These are phyloP conservation scores for Carposina sasakii DNA, from an alignment of 1,140 invertebrate genomes.

Conservation along the genomic window DNA sequence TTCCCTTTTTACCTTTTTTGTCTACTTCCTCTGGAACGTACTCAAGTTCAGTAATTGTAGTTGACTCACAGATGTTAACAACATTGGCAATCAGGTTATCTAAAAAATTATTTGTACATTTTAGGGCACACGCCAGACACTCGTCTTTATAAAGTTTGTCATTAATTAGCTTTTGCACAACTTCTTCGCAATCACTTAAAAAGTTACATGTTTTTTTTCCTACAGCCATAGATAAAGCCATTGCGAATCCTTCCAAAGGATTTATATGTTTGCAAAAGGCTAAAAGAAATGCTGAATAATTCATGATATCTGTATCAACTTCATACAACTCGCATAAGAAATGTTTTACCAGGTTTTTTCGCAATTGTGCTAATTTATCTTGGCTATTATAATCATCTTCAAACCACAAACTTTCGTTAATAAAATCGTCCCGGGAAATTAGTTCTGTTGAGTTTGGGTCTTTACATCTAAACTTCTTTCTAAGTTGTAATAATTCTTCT, in stretches of 20 bases:
- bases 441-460: slow-evolving; percentile 63
- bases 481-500: slow-evolving; percentile 66
- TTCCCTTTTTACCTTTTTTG: slow-evolving; percentile 42
- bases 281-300: slow-evolving; percentile 75
- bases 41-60: slow-evolving; percentile 17
- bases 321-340: slow-evolving; percentile 73
- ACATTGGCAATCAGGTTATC: slow-evolving; percentile 46
- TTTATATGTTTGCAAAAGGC: slow-evolving; percentile 74
- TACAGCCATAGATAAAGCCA: slow-evolving; percentile 72
- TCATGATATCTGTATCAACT: slow-evolving; percentile 57
- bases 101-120: slow-evolving; percentile 44
- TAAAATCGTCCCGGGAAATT: slow-evolving; percentile 53
- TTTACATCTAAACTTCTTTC: slow-evolving; percentile 54
- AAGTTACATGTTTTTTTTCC: slow-evolving; percentile 70
- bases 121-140: slow-evolving; percentile 44
- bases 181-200: slow-evolving; percentile 58
- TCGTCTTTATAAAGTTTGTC: slow-evolving; percentile 51
- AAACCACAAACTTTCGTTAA: slow-evolving; percentile 72
- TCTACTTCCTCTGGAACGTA: slow-evolving; percentile 40
- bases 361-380: slow-evolving; percentile 32
- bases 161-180: slow-evolving; percentile 51
- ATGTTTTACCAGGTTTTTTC: slow-evolving; percentile 63
- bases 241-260: slow-evolving; percentile 71
- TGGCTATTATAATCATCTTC: slow-evolving; percentile 52
- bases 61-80: slow-evolving; percentile 40